These are phyloP conservation scores for Aporrectodea caliginosa DNA, from an alignment of 1,140 invertebrate species.

Conservation along the genomic window DNA sequence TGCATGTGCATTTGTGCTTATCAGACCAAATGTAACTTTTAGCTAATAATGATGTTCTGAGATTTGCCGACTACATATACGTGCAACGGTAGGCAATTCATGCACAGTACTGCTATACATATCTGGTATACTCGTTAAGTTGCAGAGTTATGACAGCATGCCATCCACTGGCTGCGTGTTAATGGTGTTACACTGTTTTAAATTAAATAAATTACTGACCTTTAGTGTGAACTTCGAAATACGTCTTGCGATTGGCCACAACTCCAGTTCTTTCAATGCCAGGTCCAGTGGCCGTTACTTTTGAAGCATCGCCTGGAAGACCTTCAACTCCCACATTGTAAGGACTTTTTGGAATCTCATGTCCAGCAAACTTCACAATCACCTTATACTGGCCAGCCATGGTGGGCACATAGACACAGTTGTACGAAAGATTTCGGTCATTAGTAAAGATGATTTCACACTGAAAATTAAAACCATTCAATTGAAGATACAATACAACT, in stretches of 20 bases:
- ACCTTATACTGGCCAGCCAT: conserved; percentile 74
- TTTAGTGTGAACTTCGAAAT: conserved; percentile 81
- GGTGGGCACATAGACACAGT: conserved; percentile 74
- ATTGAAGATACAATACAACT: too few species aligned
- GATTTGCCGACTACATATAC: too few species aligned
- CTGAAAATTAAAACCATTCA: too few species aligned
- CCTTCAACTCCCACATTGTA: conserved; percentile 73
- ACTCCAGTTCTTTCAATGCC: conserved; percentile 76
- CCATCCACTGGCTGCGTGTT: too few species aligned
- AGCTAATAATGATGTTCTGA: too few species aligned
- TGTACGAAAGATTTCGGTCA: conserved; percentile 79
- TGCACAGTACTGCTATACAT: too few species aligned
- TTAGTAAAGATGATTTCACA: conserved; percentile 79
- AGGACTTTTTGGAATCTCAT: conserved; percentile 73
- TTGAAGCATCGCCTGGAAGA: conserved; percentile 76
- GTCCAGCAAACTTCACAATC: conserved; percentile 65
- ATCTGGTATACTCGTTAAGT: too few species aligned
- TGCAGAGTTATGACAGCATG: too few species aligned
- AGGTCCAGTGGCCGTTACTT: conserved; percentile 80
- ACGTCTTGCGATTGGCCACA: conserved; percentile 71
- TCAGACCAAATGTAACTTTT: too few species aligned
- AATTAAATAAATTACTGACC: conserved; percentile 60
- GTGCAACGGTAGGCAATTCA: too few species aligned
- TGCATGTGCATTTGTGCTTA: too few species aligned
- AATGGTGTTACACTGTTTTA: too few species aligned